Base-by-base conservation (phyloP, 2,113 vertebrate genomes). In the Scytalopus superciliaris region DNA sequence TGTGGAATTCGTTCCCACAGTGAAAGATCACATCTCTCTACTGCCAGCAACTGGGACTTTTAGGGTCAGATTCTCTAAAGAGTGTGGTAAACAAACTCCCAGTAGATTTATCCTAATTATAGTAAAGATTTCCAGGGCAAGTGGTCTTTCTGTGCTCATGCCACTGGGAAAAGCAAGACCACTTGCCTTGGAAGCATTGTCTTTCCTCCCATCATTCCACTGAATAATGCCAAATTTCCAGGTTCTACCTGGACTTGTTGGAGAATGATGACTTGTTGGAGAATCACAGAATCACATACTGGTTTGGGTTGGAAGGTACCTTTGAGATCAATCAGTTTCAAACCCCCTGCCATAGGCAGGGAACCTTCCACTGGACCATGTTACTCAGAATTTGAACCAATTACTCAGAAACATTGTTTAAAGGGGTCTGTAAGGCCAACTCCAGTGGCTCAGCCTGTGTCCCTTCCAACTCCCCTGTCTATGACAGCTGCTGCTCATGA, bases 91-190 rank as follows among this genome's bases (percentile, higher is more conserved):
- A 4, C 8, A 56, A 69, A 69, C 2, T 86, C n/a, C 15, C 18
- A 56, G 27, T 23, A 13, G 40, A 39, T 73, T 92, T 47, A 37
- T 57, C 44, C n/a, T n/a, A 40, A 35, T 44, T 50, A 14, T 1
- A 45, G 13, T 44, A 53, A 83, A 76, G 7, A 19, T 10, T 85
- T 60, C 7, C 25, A 55, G 44, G 6, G 6, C 4, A 42, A 22
- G 28, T 79, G 22, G 10, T 16, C 35, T 82, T 70, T 24, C 25
- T 62, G 10, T 21, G 35, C 19, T 76, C 44, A 16, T 40, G 37
- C 4, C 12, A 6, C 23, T 3, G 0, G 40, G n/a, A 53, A 76
- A 52, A 72, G 3, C 1, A n/a, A n/a, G n/a, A n/a, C n/a, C n/a
- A n/a, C n/a, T n/a, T n/a, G n/a, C n/a, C n/a, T n/a, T n/a, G n/a